phyloP scores from a whole-genome alignment of 2,888 invertebrate species.

The Cepaea hortensis region DNA sequence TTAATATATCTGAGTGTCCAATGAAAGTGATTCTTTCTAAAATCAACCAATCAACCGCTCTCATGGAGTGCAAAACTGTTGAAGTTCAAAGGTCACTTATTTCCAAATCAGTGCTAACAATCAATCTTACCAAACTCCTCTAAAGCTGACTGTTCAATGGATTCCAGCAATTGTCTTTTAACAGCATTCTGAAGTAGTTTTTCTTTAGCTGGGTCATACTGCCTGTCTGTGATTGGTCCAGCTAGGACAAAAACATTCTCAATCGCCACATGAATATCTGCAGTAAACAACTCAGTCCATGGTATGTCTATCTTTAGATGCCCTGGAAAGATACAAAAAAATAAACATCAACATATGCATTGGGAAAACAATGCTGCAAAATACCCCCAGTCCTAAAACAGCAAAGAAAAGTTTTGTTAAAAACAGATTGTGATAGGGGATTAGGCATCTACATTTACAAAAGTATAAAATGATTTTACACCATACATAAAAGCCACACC shows the following conservation, averaged over 20 bases:
- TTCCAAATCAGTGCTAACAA: no score
- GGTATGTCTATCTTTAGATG: constrained; percentile 80
- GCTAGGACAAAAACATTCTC: constrained; percentile 87
- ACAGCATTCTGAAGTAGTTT: constrained; percentile 84
- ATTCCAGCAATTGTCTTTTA: constrained; percentile 84
- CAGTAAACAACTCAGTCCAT: constrained; percentile 86
- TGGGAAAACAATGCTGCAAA: not conserved
- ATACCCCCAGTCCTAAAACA: not conserved
- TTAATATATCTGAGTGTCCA: no score
- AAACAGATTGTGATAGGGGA: no score
- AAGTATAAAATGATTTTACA: no score
- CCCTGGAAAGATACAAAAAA: constrained; percentile 59
- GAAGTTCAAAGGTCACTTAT: no score
- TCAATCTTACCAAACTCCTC: constrained; percentile 57
- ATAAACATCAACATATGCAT: not conserved
- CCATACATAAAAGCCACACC: no score
- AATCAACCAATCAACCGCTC: no score
- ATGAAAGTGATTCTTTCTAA: no score
- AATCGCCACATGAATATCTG: constrained; percentile 84
- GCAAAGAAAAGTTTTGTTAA: not conserved
- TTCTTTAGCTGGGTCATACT: constrained; percentile 85
- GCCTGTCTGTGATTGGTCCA: constrained; percentile 82
- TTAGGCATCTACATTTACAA: no score
- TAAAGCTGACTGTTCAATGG: constrained; percentile 77
- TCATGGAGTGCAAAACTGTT: no score